Conservation (phyloP, 2,797 vertebrate species). For the Xyrichtys novacula region DNA sequence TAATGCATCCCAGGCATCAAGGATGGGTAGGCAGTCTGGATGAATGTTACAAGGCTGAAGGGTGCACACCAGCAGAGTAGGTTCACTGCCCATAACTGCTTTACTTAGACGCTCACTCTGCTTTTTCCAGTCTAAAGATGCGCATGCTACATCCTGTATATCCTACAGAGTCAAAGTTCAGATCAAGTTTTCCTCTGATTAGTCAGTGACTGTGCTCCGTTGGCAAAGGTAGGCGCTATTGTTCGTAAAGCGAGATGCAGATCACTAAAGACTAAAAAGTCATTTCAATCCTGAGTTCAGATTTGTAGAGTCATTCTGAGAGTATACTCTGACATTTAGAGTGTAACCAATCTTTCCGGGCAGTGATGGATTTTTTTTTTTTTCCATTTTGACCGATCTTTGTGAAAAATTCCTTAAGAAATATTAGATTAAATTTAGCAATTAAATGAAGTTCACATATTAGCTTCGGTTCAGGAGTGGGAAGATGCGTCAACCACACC, state of each 20-base stretch:
- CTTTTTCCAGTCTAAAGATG: conserved; percentile 4
- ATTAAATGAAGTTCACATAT: too few species aligned
- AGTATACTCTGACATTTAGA: background rate
- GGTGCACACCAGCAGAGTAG: conserved; percentile 30
- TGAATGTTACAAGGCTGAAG: conserved; percentile 34
- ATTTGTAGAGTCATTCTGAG: conserved; percentile 12
- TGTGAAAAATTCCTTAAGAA: background rate
- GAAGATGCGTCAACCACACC: too few species aligned
- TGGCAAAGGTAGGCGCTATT: background rate
- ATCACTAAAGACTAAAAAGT: too few species aligned
- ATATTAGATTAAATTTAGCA: background rate
- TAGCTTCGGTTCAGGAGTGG: too few species aligned
- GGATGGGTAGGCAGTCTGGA: conserved; percentile 59
- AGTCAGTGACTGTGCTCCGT: conserved; percentile 13
- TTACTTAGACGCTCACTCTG: background rate
- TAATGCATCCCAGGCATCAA: conserved; percentile 81
- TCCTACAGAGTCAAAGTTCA: conserved; percentile 32
- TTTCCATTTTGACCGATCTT: background rate
- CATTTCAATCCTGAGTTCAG: too few species aligned
- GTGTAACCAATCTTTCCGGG: background rate
- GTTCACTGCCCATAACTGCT: conserved; percentile 17
- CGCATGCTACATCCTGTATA: background rate
- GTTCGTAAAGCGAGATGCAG: conserved; percentile 10
- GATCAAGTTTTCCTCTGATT: too few species aligned
- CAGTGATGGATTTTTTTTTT: background rate